Conservation (phyloP, 2,888 invertebrate genomes). For the Biston betularia region DNA sequence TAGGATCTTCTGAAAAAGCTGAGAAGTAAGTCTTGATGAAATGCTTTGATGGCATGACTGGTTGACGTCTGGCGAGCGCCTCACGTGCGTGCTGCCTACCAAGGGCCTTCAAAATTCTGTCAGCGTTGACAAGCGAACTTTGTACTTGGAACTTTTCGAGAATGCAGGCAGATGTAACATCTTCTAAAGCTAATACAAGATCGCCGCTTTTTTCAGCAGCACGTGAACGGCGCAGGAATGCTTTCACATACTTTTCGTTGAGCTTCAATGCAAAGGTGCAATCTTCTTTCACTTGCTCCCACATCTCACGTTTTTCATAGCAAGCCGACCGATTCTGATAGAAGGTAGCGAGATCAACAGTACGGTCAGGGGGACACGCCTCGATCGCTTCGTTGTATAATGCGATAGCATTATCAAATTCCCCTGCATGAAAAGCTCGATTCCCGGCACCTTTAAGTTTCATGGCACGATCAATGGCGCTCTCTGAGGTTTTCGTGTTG, state of each 20-base stretch:
- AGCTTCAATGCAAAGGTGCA: constrained; percentile 94
- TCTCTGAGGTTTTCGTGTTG: constrained; percentile 76
- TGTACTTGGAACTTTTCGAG: constrained; percentile 95
- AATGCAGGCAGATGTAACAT: constrained; percentile 96
- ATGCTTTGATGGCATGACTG: constrained; percentile 93
- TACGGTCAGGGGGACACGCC: constrained; percentile 91
- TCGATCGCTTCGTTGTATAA: constrained; percentile 98
- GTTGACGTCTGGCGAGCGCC: constrained; percentile 88
- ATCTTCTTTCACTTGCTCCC: constrained; percentile 93
- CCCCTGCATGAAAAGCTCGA: constrained; percentile 92
- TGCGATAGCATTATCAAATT: constrained; percentile 95
- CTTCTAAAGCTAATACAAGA: constrained; percentile 93
- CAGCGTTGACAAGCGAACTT: constrained; percentile 92
- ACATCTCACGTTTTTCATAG: constrained; percentile 95
- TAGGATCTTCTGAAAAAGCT: constrained; percentile 95
- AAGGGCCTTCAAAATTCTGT: constrained; percentile 94
- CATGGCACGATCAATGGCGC: constrained; percentile 91
- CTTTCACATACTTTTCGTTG: constrained; percentile 95
- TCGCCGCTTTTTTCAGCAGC: constrained; percentile 93
- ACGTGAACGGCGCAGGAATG: constrained; percentile 93
- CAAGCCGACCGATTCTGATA: constrained; percentile 98
- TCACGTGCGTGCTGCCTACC: constrained; percentile 91
- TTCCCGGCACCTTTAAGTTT: constrained; percentile 96
- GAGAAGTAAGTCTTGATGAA: constrained; percentile 95
- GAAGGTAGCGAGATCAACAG: constrained; percentile 93